These are phyloP conservation scores for Struthidea cinerea DNA, from an alignment of 2,113 vertebrate genomes.

Conservation along the genomic window DNA sequence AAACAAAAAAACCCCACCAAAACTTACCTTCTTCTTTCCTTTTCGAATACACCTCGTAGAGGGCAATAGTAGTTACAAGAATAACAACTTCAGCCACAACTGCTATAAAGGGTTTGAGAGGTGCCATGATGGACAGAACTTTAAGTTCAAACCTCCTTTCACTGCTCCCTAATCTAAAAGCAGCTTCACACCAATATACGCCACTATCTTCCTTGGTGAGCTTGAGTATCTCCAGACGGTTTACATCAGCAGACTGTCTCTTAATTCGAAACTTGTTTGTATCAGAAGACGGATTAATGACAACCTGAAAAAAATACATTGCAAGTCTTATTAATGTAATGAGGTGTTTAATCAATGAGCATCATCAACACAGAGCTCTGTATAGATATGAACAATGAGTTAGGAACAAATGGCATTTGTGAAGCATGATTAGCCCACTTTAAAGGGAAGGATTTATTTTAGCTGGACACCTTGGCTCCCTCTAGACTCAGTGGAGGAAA, in stretches of 20 bases:
- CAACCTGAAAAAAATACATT: slow-evolving; percentile 50
- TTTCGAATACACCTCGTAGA: slow-evolving; percentile 75
- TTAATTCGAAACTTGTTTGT: slow-evolving; percentile 47
- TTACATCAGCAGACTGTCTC: neutral
- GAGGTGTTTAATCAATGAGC: neutral
- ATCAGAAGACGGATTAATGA: slow-evolving; percentile 4
- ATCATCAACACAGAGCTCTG: neutral
- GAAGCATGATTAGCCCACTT: fast-evolving
- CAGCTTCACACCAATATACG: slow-evolving; percentile 77
- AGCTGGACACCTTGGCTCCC: neutral
- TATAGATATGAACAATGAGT: neutral
- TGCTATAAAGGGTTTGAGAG: slow-evolving; percentile 86
- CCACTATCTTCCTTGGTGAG: slow-evolving; percentile 72
- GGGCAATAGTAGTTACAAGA: slow-evolving; percentile 74
- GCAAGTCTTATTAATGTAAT: neutral
- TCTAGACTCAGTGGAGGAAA: neutral
- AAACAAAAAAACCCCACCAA: neutral
- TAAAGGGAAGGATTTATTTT: neutral
- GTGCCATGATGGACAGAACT: slow-evolving; percentile 78
- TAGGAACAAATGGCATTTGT: neutral
- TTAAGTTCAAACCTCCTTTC: slow-evolving; percentile 59
- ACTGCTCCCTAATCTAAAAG: slow-evolving; percentile 67
- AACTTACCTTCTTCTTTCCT: slow-evolving; percentile 62
- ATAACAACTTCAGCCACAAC: slow-evolving; percentile 78
- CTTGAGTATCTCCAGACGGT: slow-evolving; percentile 69